Percentiles rank a stretch among this genome's conserved stretches.
Evolutionary conservation across 35 echinoderm and acorn worm genomes (phyloP).

Genomic region (Ophioderma brevispina): DNA sequence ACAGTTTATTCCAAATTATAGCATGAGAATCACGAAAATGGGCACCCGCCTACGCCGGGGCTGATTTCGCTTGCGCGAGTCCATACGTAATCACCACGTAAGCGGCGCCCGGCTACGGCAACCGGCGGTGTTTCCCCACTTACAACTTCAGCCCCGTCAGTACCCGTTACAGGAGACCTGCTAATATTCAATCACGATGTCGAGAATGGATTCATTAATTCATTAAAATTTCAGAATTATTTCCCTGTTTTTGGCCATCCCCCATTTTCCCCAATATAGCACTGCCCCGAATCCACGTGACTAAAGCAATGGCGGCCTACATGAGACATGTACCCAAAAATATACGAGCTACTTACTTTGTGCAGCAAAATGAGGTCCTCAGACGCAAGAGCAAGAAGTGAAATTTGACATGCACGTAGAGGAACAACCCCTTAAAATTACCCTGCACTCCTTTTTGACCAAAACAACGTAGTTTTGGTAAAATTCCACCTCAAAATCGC

Average conservation of each 20-base stretch:
- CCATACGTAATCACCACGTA: slow-evolving; percentile 79
- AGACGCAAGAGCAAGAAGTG: background rate
- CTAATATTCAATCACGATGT: slow-evolving; percentile 51
- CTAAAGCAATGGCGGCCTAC: slow-evolving; percentile 26
- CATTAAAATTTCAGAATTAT: slow-evolving; percentile 53
- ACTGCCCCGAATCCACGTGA: slow-evolving; percentile 38
- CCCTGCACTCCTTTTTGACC: background rate
- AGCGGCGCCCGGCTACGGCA: slow-evolving; percentile 32
- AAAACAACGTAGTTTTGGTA: background rate
- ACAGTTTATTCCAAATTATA: slow-evolving; percentile 61
- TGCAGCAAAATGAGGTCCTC: background rate
- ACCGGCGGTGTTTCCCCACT: background rate
- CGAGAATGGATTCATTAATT: slow-evolving; percentile 43
- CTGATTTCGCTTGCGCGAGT: slow-evolving; percentile 55
- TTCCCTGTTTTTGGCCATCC: slow-evolving; percentile 37
- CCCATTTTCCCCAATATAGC: slow-evolving; percentile 25
- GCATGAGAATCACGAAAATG: slow-evolving; percentile 57
- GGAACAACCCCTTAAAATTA: background rate
- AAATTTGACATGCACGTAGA: background rate
- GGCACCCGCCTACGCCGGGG: slow-evolving; percentile 60
- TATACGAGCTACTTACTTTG: slow-evolving; percentile 15
- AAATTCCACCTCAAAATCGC: background rate
- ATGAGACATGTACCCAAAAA: slow-evolving; percentile 7
- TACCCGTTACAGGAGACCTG: background rate
- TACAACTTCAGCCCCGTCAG: background rate